Evolutionary conservation across 2,113 vertebrate species (phyloP).

Genomic region (Coryphaenoides rupestris): DNA sequence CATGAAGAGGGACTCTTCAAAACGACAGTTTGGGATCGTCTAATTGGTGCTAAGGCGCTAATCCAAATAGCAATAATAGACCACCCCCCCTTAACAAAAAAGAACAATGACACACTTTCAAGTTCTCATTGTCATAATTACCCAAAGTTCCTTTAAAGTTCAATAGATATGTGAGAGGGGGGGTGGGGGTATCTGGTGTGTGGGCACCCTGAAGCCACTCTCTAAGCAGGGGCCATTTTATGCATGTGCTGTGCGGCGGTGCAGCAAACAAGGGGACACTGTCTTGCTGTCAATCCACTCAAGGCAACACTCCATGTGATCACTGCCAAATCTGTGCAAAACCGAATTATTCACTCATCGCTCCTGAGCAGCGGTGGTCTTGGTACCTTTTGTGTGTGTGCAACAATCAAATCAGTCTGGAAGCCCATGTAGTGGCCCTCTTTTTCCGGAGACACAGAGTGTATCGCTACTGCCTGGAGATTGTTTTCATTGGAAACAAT

Average conservation of each 20-base stretch:
- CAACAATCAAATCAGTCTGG: slow-evolving; percentile 67
- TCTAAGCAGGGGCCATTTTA: slow-evolving; percentile 73
- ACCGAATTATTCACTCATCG: slow-evolving; percentile 80
- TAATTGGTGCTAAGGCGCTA: too few species aligned
- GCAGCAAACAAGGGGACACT: slow-evolving; percentile 76
- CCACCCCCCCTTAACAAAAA: too few species aligned
- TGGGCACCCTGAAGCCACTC: slow-evolving; percentile 67
- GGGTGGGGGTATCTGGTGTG: slow-evolving; percentile 55
- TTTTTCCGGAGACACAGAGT: slow-evolving; percentile 59
- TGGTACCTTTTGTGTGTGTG: slow-evolving; percentile 68
- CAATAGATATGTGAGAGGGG: too few species aligned
- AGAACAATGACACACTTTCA: too few species aligned
- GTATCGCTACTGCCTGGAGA: slow-evolving; percentile 60
- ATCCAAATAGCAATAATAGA: too few species aligned
- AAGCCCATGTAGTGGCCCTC: slow-evolving; percentile 57
- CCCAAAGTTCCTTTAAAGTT: too few species aligned
- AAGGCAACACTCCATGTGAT: slow-evolving; percentile 73
- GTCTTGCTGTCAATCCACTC: slow-evolving; percentile 68
- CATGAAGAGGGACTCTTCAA: too few species aligned
- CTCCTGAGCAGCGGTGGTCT: slow-evolving; percentile 56
- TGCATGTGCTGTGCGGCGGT: slow-evolving; percentile 78
- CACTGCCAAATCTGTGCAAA: slow-evolving; percentile 73
- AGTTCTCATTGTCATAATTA: too few species aligned
- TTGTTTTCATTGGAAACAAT: slow-evolving; percentile 74
- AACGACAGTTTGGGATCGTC: too few species aligned